A percentile compares a stretch with the other conserved stretches of the same genome.
Conservation (phyloP, 64 coral and sea anemone species). For the Astreopora myriophthalma region DNA sequence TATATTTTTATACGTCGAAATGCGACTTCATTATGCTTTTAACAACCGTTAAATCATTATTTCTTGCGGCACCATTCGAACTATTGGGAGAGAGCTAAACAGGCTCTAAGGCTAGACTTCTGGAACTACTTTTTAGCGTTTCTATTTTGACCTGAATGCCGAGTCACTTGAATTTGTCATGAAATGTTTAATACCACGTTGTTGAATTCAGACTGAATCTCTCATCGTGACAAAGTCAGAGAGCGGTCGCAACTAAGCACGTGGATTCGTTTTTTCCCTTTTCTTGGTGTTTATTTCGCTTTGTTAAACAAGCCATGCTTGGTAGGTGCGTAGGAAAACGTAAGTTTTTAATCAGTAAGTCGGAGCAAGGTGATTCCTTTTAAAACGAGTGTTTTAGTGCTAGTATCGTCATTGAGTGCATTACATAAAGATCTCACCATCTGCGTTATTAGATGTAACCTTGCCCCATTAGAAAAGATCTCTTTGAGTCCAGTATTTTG, state of each 20-base stretch:
- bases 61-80: not conserved
- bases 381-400: not conserved
- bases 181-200: not conserved
- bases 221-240: not conserved
- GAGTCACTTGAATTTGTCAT: not conserved
- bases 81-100: not conserved
- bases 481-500: not conserved
- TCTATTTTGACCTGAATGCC: not conserved
- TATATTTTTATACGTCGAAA: not conserved
- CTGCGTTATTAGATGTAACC: not conserved
- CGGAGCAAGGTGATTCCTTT: not conserved
- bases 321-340: not conserved
- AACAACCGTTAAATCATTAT: not conserved
- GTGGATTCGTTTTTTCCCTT: not conserved
- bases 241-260: not conserved
- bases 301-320: conserved; percentile 26
- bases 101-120: not conserved
- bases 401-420: not conserved
- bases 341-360: not conserved
- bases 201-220: not conserved
- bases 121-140: not conserved
- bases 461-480: not conserved
- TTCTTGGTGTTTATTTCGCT: too few species aligned
- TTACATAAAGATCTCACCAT: not conserved
- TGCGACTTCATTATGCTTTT: not conserved